Evolutionary conservation across 2,888 invertebrate genomes (phyloP), one percentile per base, ranked within the genome.

Genomic region (Dioctria linearis): DNA sequence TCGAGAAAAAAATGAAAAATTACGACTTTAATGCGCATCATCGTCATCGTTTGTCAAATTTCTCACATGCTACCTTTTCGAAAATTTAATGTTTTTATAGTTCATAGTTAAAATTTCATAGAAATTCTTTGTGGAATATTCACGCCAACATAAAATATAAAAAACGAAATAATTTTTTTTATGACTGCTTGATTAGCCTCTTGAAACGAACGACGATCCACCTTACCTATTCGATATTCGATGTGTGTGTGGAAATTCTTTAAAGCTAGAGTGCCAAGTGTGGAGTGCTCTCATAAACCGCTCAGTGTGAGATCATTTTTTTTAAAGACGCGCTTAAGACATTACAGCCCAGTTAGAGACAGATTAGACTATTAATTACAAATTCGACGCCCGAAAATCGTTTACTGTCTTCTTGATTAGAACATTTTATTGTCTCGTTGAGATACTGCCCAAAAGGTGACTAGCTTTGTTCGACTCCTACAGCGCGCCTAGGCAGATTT

Each of bases 311-410:
- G 75, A 75, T 75, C 61, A 43, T 42, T 57, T 25, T 25, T 25
- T 75, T 75, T 61, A 42, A 61, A 61, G 75, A 25, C 75, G 61
- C 43, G 51, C 75, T 61, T 37, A 75, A 71, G 54, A 71, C 51
- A 71, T 71, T 51, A 5, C 54, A 51, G n/a, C 25, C 61, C 43
- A 43, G 61, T 3, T 59, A 43, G 59, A 75, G 75, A 75, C 61
- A 75, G 75, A 51, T 76, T 66, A 42, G 80, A 78, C 80, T 78
- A 78, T 80, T 80, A 80, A 80, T 80, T 80, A 80, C 63, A 69
- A 46, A 80, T 78, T 69, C 61, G 65, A 78, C 71, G 78, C 73
- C 71, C 63, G 61, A 78, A 80, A 78, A 67, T 66, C 78, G 80
- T 80, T 80, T 78, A 78, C 78, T 57, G 79, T 67, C 67, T 25